phyloP scores from a whole-genome alignment of 23 tunicate species.

The Ascidia mentula region DNA sequence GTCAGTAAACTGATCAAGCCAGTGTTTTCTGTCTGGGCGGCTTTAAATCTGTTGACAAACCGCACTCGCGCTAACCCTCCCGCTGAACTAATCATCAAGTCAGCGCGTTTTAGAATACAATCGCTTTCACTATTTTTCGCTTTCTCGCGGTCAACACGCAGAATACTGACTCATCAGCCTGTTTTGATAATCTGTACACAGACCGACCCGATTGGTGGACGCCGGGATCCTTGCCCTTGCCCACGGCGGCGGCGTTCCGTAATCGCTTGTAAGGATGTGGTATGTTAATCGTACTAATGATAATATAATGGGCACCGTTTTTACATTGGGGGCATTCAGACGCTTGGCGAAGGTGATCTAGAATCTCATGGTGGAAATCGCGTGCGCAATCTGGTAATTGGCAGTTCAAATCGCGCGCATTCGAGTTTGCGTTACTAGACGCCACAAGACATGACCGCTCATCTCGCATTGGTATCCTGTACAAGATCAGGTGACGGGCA shows the following conservation, averaged over 20 bases:
- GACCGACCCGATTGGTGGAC: neutral
- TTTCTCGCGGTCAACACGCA: neutral
- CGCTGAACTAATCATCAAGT: neutral
- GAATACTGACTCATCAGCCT: neutral
- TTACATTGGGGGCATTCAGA: too few relatives aligned
- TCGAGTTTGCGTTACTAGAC: too few relatives aligned
- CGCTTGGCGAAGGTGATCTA: too few relatives aligned
- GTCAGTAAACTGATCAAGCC: too few relatives aligned
- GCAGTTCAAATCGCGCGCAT: too few relatives aligned
- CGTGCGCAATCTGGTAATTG: too few relatives aligned
- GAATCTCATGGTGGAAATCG: too few relatives aligned
- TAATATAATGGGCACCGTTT: too few relatives aligned
- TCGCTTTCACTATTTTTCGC: neutral
- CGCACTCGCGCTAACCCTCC: neutral
- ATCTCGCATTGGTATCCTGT: too few relatives aligned
- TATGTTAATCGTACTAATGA: conserved; percentile 6
- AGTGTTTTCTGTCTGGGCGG: too few relatives aligned
- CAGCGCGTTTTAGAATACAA: neutral
- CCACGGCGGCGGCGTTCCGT: neutral
- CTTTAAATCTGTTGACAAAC: conserved; percentile 1
- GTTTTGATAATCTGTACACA: conserved; percentile 2
- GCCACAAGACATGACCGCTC: too few relatives aligned
- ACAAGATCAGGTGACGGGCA: too few relatives aligned
- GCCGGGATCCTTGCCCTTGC: neutral
- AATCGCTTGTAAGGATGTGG: conserved; percentile 4